These are phyloP conservation scores for Mesopsocus fuscifrons DNA, from an alignment of 2,888 invertebrate genomes.

Conservation along the genomic window DNA sequence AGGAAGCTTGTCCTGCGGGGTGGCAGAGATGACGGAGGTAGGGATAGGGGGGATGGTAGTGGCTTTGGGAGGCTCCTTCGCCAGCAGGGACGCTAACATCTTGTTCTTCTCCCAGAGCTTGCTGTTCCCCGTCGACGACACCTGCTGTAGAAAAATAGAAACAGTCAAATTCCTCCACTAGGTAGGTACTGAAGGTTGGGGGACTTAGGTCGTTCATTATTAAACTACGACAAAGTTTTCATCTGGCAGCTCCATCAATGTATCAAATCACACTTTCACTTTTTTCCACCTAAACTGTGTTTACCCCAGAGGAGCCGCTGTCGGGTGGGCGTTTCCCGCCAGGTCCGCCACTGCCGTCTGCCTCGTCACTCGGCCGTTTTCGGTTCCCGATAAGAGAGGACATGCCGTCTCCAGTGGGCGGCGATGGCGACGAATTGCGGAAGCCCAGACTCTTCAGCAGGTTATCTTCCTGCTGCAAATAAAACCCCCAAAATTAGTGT, in stretches of 20 bases:
- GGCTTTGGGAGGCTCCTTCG: constrained; percentile 47
- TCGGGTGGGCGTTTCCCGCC: constrained; percentile 29
- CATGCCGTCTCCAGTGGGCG: constrained; percentile 25
- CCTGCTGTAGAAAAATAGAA: constrained; percentile 20
- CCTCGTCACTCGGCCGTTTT: constrained; percentile 43
- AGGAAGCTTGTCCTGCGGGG: constrained; percentile 49
- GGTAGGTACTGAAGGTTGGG: too few relatives aligned
- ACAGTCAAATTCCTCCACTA: too few relatives aligned
- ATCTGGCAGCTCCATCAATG: neutral
- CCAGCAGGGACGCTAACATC: constrained; percentile 66
- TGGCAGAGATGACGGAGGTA: constrained; percentile 40
- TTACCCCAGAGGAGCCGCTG: constrained; percentile 13
- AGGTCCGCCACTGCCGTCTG: constrained; percentile 25
- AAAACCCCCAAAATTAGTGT: too few relatives aligned
- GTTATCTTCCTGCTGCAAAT: constrained; percentile 30
- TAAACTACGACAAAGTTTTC: too few relatives aligned
- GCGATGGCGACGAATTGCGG: constrained; percentile 31
- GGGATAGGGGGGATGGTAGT: constrained; percentile 43
- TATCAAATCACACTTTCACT: neutral
- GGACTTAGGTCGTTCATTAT: too few relatives aligned
- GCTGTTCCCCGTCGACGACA: constrained; percentile 30
- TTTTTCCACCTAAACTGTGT: neutral
- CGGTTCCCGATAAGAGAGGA: constrained; percentile 22
- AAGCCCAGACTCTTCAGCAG: constrained; percentile 35
- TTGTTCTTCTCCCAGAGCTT: constrained; percentile 64